A percentile compares a stretch with the other conserved stretches of the same genome.
Evolutionary conservation across 1,140 invertebrate genomes (phyloP).

Genomic region (Drosophila auraria): DNA sequence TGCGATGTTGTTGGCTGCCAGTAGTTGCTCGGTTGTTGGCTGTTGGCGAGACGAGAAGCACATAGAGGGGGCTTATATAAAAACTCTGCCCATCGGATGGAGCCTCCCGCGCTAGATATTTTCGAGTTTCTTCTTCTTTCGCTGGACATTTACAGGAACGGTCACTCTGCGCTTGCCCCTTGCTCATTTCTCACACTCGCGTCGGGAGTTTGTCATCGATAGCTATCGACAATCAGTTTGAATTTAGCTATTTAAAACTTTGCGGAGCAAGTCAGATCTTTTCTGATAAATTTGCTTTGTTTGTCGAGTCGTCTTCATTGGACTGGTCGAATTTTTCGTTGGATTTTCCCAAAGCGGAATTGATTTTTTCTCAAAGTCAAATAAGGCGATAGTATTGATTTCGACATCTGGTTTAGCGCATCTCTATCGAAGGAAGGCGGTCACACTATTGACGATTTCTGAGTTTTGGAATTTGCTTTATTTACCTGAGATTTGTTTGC

Average conservation of each 20-base stretch:
- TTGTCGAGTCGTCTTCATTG: background rate
- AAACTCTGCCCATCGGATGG: slow-evolving; percentile 35
- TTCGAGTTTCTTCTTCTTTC: slow-evolving; percentile 6
- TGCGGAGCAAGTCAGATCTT: background rate
- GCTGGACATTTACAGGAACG: slow-evolving; percentile 3
- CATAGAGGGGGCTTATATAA: slow-evolving; percentile 44
- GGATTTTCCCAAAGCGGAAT: background rate
- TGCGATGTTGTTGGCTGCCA: slow-evolving; percentile 18
- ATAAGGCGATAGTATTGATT: background rate
- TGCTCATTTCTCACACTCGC: background rate
- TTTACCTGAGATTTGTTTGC: slow-evolving; percentile 17
- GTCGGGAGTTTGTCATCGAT: background rate
- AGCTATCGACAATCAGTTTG: background rate
- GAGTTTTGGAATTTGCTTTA: slow-evolving; percentile 27
- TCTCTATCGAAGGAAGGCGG: background rate
- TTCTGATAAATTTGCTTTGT: background rate
- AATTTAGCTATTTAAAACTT: background rate
- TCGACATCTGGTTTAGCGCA: background rate
- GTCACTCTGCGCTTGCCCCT: background rate
- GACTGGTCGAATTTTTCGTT: background rate
- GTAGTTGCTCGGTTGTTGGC: slow-evolving; percentile 36
- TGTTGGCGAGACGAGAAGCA: slow-evolving; percentile 35
- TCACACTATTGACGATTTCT: background rate
- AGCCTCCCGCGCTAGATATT: slow-evolving; percentile 17
- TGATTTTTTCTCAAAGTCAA: background rate